Conservation (phyloP, 2,888 invertebrate species). For the Invenusta paracnida region DNA sequence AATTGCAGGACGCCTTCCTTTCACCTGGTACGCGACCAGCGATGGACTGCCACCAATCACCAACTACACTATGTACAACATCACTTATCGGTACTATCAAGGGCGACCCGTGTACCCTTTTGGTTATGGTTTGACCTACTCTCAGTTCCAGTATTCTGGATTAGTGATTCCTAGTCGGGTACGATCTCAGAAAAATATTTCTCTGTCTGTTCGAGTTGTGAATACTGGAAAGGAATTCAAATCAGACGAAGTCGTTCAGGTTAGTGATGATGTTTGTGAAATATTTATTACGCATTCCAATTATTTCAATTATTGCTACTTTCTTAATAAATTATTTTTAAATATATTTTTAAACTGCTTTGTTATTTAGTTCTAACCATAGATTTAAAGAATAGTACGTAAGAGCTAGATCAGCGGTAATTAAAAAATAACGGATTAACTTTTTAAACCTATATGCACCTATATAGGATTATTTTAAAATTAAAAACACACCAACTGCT, state of each 20-base stretch:
- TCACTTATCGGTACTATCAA: conserved; percentile 53
- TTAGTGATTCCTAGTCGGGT: neutral
- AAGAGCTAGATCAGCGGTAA: too few species aligned
- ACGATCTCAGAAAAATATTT: neutral
- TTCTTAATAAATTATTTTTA: too few species aligned
- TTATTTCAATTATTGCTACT: too few species aligned
- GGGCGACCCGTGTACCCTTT: neutral
- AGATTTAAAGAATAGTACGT: too few species aligned
- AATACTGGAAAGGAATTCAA: neutral
- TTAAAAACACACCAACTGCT: too few species aligned
- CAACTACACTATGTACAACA: conserved; percentile 51
- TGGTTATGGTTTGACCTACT: neutral
- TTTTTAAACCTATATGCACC: too few species aligned
- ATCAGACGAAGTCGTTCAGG: neutral
- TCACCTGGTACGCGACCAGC: conserved; percentile 52
- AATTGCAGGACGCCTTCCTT: conserved; percentile 54
- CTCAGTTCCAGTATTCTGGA: neutral
- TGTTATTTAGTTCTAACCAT: too few species aligned
- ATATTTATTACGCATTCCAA: neutral
- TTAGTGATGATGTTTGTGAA: neutral
- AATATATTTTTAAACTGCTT: too few species aligned
- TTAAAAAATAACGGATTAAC: too few species aligned
- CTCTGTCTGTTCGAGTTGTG: neutral
- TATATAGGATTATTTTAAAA: too few species aligned
- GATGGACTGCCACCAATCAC: conserved; percentile 45